Base-by-base conservation (phyloP, 1,140 invertebrate species). In the Ostrea denselamellosa region DNA sequence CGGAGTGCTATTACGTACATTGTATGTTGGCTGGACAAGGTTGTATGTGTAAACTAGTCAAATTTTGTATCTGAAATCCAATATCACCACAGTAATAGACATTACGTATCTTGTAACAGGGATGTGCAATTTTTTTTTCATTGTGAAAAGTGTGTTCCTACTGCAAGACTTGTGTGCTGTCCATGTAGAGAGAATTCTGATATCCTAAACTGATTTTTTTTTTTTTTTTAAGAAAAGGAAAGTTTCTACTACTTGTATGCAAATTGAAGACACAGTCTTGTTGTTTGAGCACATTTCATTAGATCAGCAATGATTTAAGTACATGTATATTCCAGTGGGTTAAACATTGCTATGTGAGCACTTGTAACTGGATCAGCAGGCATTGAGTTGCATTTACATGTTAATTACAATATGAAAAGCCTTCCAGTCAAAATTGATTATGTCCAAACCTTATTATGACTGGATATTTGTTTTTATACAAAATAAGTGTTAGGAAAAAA, bases 61-160 rank as follows among this genome's bases (percentile, higher is more conserved):
- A 77, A 77, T 77, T 77, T 77, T 77, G 25, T 77, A 77, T 77
- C 68, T 77, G 68, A 77, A 77, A 77, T 77, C 68, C 68, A 77
- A 22, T 77, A 25, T 77, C 68, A 77, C 68, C 68, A 77, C 68
- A 17, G n/a, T 62, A 77, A 28, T 28, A 14, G 12, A 77, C 22
- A 28, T 77, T 28, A 34, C 28, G 25, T 77, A 77, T 34, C 68
- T 77, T 77, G 25, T 77, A 62, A 62, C 28, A 77, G 68, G 68
- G 68, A 77, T 77, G 68, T 77, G 68, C 68, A 77, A 77, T 77
- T 77, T 77, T 34, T 25, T 62, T 77, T 34, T 77, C 28, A 28
- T 14, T 34, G 68, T 77, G 25, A 77, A 62, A 28, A 77, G 68
- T 77, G 28, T 77, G 68, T 25, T 77, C 68, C 22, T 77, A 34